Base-by-base conservation (phyloP, 2,113 vertebrate species). In the Triplophysa siluroides region DNA sequence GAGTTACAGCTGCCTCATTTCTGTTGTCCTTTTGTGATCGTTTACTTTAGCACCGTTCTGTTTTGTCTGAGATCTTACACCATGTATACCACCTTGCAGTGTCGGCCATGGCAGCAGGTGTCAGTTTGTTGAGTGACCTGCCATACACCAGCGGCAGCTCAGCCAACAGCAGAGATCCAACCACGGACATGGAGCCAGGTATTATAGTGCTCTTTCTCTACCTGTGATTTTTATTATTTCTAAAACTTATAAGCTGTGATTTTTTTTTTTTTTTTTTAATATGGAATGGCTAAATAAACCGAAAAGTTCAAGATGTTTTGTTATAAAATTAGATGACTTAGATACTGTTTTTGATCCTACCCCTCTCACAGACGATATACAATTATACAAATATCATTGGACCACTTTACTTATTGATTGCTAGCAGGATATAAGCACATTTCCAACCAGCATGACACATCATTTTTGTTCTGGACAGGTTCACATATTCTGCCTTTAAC, bases 51-150 rank as follows among this genome's bases (percentile, higher is more conserved):
- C 54, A 24, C 6, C 43, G 50, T 63, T 78, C 13, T 66, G n/a
- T n/a, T 68, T 8, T 77, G 33, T 64, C 33, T 24, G 76, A 58
- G 10, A 50, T 71, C 83, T 90, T 63, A 88, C 81, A 83, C 45
- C 8, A 85, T 89, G 85, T 87, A 87, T 89, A 70, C 54, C 81
- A 56, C 50, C 23, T 76, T 79, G 62, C 91, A 95, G 95, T 86
- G 83, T 88, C 84, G 87, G 92, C 91, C 82, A 97, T 98, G 96
- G 93, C 96, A 93, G 93, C 95, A 23, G 95, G 94, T 82, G 92
- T 95, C 83, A 79, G 96, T 85, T 87, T 96, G 77, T 91, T 94
- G 85, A 94, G 90, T 89, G 93, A 96, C 41, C 85, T 88, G 38
- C 89, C 93, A 0, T 91, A 91, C 86, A 89, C 90, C 73, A 87